These are phyloP conservation scores for Pogonocichla stellata DNA, from an alignment of 2,113 vertebrate genomes.

Conservation along the genomic window DNA sequence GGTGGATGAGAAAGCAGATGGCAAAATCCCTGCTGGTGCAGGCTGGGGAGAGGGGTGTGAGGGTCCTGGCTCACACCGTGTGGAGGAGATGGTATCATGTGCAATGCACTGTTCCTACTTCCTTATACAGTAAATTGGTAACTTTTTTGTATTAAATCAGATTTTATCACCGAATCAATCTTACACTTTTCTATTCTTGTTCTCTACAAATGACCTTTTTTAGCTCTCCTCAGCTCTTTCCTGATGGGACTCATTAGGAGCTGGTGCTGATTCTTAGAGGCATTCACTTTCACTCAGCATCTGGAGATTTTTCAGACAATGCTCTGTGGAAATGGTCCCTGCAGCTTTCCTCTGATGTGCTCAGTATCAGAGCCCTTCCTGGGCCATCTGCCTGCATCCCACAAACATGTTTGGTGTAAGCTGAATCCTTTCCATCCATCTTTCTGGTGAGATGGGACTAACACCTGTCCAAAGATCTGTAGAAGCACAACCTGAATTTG, in stretches of 20 bases:
- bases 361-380: not conserved
- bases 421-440: not conserved
- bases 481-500: not conserved
- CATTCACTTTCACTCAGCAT: slow-evolving; percentile 62
- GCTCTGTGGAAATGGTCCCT: not conserved
- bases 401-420: not conserved
- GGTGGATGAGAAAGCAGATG: not conserved
- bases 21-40: not conserved
- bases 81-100: not conserved
- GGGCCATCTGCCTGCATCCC: not conserved
- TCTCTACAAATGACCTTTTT: slow-evolving; percentile 67
- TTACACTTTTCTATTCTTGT: slow-evolving; percentile 64
- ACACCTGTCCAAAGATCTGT: not conserved
- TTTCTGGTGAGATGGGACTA: not conserved
- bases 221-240: slow-evolving; percentile 58
- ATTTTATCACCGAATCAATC: slow-evolving; percentile 57
- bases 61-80: not conserved
- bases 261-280: slow-evolving; percentile 44
- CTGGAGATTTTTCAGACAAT: slow-evolving; percentile 39
- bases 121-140: slow-evolving; percentile 70
- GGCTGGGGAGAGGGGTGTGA: not conserved
- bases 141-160: slow-evolving; percentile 62
- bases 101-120: slow-evolving; percentile 8
- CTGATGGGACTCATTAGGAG: slow-evolving; percentile 68
- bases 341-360: not conserved